phyloP scores from a whole-genome alignment of 2,888 invertebrate genomes.

The Toxonevra muliebris region DNA sequence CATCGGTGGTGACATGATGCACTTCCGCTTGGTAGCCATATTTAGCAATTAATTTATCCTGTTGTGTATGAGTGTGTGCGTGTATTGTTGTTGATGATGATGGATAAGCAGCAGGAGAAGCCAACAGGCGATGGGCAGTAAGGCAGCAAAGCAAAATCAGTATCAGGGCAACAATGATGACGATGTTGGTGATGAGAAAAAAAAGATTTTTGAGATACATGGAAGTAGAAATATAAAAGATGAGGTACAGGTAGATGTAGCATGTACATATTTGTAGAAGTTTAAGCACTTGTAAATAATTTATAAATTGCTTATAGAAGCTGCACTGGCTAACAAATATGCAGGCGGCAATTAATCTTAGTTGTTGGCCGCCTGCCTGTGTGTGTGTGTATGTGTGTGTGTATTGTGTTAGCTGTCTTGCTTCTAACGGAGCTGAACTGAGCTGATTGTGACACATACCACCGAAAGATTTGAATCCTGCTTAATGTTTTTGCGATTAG shows the following conservation, averaged over 20 bases:
- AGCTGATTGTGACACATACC: conserved; percentile 45
- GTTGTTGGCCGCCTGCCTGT: no score
- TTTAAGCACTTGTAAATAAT: no score
- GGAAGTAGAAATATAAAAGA: no score
- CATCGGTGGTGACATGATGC: conserved; percentile 74
- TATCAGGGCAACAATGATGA: background rate
- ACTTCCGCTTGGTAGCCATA: conserved; percentile 74
- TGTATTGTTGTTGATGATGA: conserved; percentile 11
- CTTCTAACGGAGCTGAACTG: no score
- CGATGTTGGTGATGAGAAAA: background rate
- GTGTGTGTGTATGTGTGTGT: no score
- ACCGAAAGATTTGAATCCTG: conserved; percentile 58
- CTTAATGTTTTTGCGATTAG: conserved; percentile 56
- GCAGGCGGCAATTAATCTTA: no score
- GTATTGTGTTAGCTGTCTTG: no score
- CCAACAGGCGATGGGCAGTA: background rate
- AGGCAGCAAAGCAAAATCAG: no score
- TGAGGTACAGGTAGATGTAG: no score
- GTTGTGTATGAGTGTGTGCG: background rate
- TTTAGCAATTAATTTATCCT: conserved; percentile 68
- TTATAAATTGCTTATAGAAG: no score
- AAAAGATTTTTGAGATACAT: background rate
- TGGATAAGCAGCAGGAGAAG: background rate
- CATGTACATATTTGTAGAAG: no score
- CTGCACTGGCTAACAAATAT: no score